phyloP scores from a whole-genome alignment of 2,113 vertebrate genomes.

The Alligator mississippiensis region DNA sequence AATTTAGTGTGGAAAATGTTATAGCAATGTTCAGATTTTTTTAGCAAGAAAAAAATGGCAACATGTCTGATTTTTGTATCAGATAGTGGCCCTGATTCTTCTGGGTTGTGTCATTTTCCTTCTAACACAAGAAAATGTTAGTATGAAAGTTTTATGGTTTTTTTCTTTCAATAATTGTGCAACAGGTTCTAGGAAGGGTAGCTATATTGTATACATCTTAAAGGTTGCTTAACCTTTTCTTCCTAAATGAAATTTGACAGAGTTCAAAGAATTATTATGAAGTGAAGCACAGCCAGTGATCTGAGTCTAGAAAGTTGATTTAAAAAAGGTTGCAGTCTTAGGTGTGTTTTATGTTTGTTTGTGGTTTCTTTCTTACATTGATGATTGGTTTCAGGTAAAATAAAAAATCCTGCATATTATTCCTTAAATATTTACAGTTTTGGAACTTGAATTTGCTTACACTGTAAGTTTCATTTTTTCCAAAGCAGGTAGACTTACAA shows the following conservation, averaged over 20 bases:
- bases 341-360: background rate
- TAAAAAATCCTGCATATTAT: background rate
- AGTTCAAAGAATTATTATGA: background rate
- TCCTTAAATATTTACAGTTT: background rate
- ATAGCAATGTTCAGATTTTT: background rate
- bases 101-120: background rate
- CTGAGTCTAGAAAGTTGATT: accelerated
- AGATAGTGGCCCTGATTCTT: background rate
- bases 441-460: background rate
- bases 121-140: background rate
- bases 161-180: no score
- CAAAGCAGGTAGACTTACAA: background rate
- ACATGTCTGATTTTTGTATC: no score
- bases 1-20: background rate
- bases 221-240: background rate
- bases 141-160: no score
- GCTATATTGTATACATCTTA: accelerated
- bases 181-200: background rate
- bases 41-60: background rate
- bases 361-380: background rate
- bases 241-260: background rate
- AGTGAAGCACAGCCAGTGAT: accelerated
- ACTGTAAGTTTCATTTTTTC: background rate
- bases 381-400: background rate
- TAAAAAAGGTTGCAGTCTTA: background rate